These are phyloP conservation scores for Selenia dentaria DNA, from an alignment of 2,888 invertebrate genomes.

Conservation along the genomic window DNA sequence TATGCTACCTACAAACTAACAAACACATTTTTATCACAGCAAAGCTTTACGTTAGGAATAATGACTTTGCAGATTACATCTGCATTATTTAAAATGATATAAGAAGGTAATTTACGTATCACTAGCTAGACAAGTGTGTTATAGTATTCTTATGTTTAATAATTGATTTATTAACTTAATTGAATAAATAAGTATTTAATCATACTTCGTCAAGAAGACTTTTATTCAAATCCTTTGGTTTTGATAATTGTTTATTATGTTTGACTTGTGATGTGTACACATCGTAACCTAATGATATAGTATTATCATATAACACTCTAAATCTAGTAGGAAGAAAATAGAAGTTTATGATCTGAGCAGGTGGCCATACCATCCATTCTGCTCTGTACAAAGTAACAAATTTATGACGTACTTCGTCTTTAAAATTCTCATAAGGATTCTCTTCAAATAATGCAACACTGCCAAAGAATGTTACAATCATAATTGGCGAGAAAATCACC, in stretches of 20 bases:
- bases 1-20: conserved; percentile 31
- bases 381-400: conserved; percentile 92
- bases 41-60: conserved; percentile 42
- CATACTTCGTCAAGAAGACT: conserved; percentile 12
- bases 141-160: conserved; percentile 5
- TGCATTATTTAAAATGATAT: conserved; percentile 12
- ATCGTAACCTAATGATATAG: conserved; percentile 94
- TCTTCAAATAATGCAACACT: conserved; percentile 91
- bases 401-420: conserved; percentile 89
- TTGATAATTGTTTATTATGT: conserved; percentile 70
- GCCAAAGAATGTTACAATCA: conserved; percentile 92
- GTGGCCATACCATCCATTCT: conserved; percentile 98
- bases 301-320: conserved; percentile 95
- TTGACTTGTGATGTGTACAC: conserved; percentile 94
- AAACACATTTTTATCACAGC: conserved; percentile 58
- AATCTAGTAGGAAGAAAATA: conserved; percentile 93
- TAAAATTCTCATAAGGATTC: conserved; percentile 85
- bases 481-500: conserved; percentile 93
- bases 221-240: conserved; percentile 6
- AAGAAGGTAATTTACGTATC: conserved; percentile 11
- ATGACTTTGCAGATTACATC: conserved; percentile 31
- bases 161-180: conserved; percentile 1
- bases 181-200: conserved; percentile 13
- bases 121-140: conserved; percentile 18
- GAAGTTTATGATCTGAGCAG: conserved; percentile 96